phyloP scores from a whole-genome alignment of 1,140 invertebrate genomes.

The Pissodes strobi region DNA sequence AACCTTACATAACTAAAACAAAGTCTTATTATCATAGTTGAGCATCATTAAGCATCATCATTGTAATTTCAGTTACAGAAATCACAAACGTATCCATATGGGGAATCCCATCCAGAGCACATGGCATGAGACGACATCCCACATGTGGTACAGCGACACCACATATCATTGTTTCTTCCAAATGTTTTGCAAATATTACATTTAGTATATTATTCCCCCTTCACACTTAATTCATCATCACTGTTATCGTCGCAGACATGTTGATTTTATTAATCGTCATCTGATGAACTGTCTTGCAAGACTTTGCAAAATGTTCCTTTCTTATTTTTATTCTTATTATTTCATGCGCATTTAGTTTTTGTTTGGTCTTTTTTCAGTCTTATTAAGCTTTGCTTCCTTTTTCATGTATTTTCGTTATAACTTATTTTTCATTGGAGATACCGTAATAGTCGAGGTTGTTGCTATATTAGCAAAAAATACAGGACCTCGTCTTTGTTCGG shows the following conservation, averaged over 20 bases:
- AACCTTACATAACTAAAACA: too few species aligned
- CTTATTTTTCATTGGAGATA: conserved; percentile 39
- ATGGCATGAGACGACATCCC: conserved; percentile 46
- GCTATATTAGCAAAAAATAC: conserved; percentile 11
- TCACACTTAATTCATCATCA: conserved; percentile 44
- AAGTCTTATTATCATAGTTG: too few species aligned
- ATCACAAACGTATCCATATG: conserved; percentile 45
- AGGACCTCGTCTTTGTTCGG: not conserved
- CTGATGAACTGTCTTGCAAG: conserved; percentile 17
- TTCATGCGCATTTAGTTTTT: conserved; percentile 36
- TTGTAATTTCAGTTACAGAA: conserved; percentile 20
- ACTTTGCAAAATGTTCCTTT: conserved; percentile 12
- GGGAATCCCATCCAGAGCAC: conserved; percentile 45
- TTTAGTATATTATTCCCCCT: conserved; percentile 42
- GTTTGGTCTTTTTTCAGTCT: conserved; percentile 30
- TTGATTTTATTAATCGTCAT: conserved; percentile 33
- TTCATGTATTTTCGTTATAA: conserved; percentile 46
- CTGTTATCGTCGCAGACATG: conserved; percentile 38
- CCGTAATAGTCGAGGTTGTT: conserved; percentile 14
- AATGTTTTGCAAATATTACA: conserved; percentile 36
- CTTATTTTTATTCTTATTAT: conserved; percentile 37
- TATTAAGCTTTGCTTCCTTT: conserved; percentile 40
- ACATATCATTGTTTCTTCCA: conserved; percentile 47
- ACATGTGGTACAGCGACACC: conserved; percentile 46
- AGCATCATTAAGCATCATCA: conserved; percentile 26